A percentile compares a stretch with the other conserved stretches of the same genome.
Evolutionary conservation across 2,113 vertebrate genomes (phyloP).

Genomic region (Noturus placidus): DNA sequence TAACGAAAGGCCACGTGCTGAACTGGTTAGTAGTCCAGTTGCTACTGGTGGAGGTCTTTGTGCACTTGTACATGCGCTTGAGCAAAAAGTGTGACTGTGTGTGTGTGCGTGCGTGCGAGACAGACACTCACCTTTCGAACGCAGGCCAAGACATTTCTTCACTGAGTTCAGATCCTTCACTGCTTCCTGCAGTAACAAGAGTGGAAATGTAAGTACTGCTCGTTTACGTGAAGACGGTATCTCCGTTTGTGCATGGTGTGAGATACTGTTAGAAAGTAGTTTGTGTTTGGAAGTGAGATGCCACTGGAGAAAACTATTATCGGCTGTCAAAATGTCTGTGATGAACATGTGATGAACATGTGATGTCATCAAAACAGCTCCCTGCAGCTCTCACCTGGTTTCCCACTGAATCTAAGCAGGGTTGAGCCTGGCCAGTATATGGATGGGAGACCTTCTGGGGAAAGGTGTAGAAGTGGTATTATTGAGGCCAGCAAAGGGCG

Average conservation of each 20-base stretch:
- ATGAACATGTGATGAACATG: neutral
- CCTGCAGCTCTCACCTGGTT: no score
- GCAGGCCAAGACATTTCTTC: constrained; percentile 98
- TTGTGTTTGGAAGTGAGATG: neutral
- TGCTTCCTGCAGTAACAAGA: constrained; percentile 82
- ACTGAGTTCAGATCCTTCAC: constrained; percentile 96
- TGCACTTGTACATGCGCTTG: constrained; percentile 22
- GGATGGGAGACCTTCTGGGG: no score
- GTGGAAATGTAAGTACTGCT: neutral
- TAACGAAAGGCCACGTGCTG: neutral
- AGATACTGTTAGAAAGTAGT: neutral
- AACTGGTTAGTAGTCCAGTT: neutral
- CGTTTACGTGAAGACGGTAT: neutral
- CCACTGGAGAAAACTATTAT: neutral
- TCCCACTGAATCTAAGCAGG: no score
- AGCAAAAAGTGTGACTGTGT: neutral
- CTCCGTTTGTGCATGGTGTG: neutral
- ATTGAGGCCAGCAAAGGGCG: no score
- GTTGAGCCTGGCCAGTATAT: no score
- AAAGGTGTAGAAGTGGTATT: no score
- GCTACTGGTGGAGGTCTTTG: constrained; percentile 7
- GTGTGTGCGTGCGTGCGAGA: constrained; percentile 13
- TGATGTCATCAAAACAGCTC: no score
- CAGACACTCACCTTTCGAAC: constrained; percentile 88
- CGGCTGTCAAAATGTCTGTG: neutral